Evolutionary conservation across 64 coral and sea anemone species (phyloP), one percentile per base, ranked within the genome.

Genomic region (Dendrophyllia cribrosa): DNA sequence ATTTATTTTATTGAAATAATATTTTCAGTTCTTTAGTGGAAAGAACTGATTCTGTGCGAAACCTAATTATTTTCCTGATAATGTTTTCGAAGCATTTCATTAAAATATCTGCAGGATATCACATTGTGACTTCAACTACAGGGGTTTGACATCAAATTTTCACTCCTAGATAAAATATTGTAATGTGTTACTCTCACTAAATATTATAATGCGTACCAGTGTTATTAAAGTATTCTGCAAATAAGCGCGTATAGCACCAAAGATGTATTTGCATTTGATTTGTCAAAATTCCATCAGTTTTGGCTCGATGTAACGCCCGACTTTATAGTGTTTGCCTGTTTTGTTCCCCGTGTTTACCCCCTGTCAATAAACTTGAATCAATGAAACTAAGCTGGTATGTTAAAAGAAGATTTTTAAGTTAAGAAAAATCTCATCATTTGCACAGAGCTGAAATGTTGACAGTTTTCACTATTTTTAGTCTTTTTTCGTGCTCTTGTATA

Each of bases 31-130:
- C 20, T 21, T 8, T 22, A 43, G 19, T 2, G 9, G 34, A 83
- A 6, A 16, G 26, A 64, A 12, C 10, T 7, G 44, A 17, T 34
- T 34, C 34, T 34, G 9, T 5, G 19, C 3, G 66, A 66, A 10
- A 5, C 11, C 9, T 83, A 83, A 66, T 66, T 83, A 66, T 44
- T 43, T 66, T 67, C 25, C 44, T 15, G 3, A 67, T 21, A 83
- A 66, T n/a, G 19, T 43, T 79, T 83, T 26, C 7, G 61, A 67
- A 66, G 43, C 62, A 67, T 67, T 83, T 83, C 61, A 83, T 83
- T 83, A 83, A 83, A 66, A 83, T 66, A 83, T 66, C 80, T 49
- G 61, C 80, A 83, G 80, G 80, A 83, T 19, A 77, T 55, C 74
- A 8, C 48, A 12, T 55, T 55, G 53, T 77, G 51, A 17, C n/a